A percentile compares a stretch with the other conserved stretches of the same genome.
Evolutionary conservation across 2,888 invertebrate species (phyloP).

Genomic region (Netelia inedita): DNA sequence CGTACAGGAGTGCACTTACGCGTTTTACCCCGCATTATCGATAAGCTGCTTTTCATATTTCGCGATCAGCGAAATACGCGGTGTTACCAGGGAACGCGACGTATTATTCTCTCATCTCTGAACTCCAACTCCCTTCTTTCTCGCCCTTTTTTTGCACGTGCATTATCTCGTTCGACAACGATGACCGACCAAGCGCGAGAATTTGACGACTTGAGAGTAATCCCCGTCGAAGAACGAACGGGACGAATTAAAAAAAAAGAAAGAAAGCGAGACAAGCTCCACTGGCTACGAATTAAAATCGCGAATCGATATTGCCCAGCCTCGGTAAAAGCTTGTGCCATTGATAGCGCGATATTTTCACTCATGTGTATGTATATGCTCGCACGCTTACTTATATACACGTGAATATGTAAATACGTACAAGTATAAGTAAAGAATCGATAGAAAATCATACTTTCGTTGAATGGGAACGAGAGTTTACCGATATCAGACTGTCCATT

Average conservation of each 20-base stretch:
- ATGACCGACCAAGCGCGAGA: constrained; percentile 10
- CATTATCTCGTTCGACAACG: constrained; percentile 1
- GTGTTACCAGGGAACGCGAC: background rate
- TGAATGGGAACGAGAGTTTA: constrained; percentile 25
- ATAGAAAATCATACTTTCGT: constrained; percentile 24
- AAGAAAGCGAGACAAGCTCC: background rate
- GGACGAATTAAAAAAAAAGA: constrained; percentile 2
- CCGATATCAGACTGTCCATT: constrained; percentile 43
- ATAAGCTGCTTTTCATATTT: background rate
- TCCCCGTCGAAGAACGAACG: background rate
- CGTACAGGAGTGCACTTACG: background rate
- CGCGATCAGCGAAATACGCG: constrained; percentile 31
- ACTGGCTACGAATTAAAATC: constrained; percentile 36
- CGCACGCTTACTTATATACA: background rate
- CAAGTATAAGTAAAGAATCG: constrained; percentile 1
- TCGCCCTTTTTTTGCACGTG: background rate
- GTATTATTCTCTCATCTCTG: background rate
- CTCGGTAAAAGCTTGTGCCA: background rate
- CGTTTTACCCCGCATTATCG: constrained; percentile 1
- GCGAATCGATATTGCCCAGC: constrained; percentile 26
- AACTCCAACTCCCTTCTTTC: background rate
- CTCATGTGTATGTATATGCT: constrained; percentile 2
- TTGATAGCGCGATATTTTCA: background rate
- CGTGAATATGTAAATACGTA: background rate
- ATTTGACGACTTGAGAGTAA: constrained; percentile 36